phyloP scores from a whole-genome alignment of 2,888 invertebrate species.

The Drosophila phalerata region DNA sequence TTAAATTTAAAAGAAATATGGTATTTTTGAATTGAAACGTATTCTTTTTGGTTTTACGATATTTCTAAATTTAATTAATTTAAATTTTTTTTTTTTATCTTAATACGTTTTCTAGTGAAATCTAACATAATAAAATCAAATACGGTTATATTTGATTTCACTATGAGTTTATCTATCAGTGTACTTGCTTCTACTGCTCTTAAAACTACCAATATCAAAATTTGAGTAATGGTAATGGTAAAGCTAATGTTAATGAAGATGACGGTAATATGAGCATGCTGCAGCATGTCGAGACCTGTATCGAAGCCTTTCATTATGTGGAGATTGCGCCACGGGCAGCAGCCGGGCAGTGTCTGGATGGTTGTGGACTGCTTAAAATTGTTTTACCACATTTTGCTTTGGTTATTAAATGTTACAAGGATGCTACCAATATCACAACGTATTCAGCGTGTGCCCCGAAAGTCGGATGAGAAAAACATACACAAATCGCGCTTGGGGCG shows the following conservation, averaged over 20 bases:
- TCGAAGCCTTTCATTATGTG: conserved; percentile 45
- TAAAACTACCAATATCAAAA: conserved; percentile 27
- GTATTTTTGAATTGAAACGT: no score
- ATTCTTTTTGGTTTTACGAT: no score
- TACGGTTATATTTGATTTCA: no score
- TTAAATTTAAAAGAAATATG: no score
- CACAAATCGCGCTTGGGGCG: conserved; percentile 56
- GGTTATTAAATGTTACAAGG: conserved; percentile 65
- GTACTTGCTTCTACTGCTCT: background rate
- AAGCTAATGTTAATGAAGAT: conserved; percentile 51
- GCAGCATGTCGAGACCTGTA: conserved; percentile 25
- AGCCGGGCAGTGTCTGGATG: background rate
- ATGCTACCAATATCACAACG: conserved; percentile 28
- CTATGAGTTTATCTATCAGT: no score
- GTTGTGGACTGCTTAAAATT: conserved; percentile 29
- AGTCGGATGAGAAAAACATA: conserved; percentile 42
- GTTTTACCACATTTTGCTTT: conserved; percentile 63
- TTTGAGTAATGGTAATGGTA: conserved; percentile 44
- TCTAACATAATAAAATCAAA: no score
- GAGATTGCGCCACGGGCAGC: conserved; percentile 42
- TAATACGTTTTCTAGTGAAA: no score
- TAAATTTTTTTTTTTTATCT: no score
- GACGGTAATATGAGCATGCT: conserved; percentile 33
- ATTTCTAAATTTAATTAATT: no score
- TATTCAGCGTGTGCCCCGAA: conserved; percentile 63